Base-by-base conservation (phyloP, 2,797 vertebrate species). In the Phoebastria nigripes region DNA sequence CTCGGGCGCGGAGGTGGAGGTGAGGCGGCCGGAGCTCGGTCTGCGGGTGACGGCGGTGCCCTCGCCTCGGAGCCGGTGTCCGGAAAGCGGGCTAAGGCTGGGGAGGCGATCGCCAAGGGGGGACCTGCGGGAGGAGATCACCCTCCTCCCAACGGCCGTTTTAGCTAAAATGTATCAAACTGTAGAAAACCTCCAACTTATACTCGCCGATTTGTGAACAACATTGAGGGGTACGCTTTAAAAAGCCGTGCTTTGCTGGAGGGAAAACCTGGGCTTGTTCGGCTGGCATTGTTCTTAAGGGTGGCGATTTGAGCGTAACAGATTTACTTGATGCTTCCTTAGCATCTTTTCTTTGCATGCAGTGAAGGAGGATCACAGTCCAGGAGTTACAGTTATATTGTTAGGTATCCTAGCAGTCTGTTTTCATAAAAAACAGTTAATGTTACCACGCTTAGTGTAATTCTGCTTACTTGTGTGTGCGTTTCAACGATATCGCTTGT, bases 281-380 rank as follows among this genome's bases (percentile, higher is more conserved):
- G 59, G 9, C 52, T 86, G 61, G 90, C 73, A 66, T 95, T 96
- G 88, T 95, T 95, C 93, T 47, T 51, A 17, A 5, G 41, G 84
- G 78, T n/a, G 72, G 69, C 17, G 56, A 10, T 71, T 39, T 44
- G 85, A 73, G 78, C 74, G 84, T n/a, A 71, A 54, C 47, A 15
- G 71, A 35, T 72, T 21, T 33, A 44, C 54, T 56, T 24, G 69
- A 25, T 85, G 92, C 86, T 55, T 74, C 67, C 77, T 52, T 47
- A 33, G 82, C 67, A 73, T 79, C 33, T 66, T 26, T 14, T 47
- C 26, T 62, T 51, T 63, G 67, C 82, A 33, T 81, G 85, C 69
- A 2, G 44, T 31, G 77, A 37, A 74, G 70, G 72, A 71, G 71
- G 74, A 29, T 85, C 67, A 2, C 55, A 61, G 70, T 18, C 61